A percentile compares a stretch with the other conserved stretches of the same genome.
phyloP scores from a whole-genome alignment of 1,140 invertebrate species.

The Drosophila ambigua region DNA sequence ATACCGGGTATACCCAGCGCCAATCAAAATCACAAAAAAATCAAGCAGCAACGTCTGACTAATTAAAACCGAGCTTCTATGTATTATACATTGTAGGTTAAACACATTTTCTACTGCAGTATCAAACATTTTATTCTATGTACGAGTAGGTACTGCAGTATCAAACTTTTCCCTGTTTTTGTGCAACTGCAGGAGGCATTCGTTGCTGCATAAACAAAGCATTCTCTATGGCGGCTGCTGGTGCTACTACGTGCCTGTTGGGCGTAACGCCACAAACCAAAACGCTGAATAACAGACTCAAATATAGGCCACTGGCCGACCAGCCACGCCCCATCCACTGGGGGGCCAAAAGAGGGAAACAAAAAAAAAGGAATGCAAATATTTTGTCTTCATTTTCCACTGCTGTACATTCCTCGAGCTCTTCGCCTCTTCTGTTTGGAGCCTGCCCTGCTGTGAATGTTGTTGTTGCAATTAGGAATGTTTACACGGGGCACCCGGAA shows the following conservation, averaged over 20 bases:
- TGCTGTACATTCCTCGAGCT: conserved; percentile 33
- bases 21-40: background rate
- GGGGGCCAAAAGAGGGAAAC: conserved; percentile 12
- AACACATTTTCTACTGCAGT: conserved; percentile 14
- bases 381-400: conserved; percentile 55
- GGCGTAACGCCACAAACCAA: conserved; percentile 1
- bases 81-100: background rate
- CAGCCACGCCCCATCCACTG: conserved; percentile 23
- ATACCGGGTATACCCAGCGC: too few relatives aligned
- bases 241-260: conserved; percentile 29
- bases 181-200: conserved; percentile 10
- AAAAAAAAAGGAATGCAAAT: conserved; percentile 52
- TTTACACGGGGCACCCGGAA: conserved; percentile 28
- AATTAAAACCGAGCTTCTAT: background rate
- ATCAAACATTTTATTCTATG: conserved; percentile 18
- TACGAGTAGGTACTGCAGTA: conserved; percentile 22
- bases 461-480: conserved; percentile 60
- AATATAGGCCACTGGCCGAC: conserved; percentile 36
- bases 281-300: conserved; percentile 31
- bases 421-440: conserved; percentile 22
- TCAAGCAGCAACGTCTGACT: background rate
- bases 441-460: conserved; percentile 2
- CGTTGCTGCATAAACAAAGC: conserved; percentile 7
- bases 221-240: conserved; percentile 14
- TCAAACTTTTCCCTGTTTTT: conserved; percentile 14